Percentiles rank a stretch among this genome's conserved stretches.
Conservation (phyloP, 2,113 vertebrate species). For the Odontesthes bonariensis region DNA sequence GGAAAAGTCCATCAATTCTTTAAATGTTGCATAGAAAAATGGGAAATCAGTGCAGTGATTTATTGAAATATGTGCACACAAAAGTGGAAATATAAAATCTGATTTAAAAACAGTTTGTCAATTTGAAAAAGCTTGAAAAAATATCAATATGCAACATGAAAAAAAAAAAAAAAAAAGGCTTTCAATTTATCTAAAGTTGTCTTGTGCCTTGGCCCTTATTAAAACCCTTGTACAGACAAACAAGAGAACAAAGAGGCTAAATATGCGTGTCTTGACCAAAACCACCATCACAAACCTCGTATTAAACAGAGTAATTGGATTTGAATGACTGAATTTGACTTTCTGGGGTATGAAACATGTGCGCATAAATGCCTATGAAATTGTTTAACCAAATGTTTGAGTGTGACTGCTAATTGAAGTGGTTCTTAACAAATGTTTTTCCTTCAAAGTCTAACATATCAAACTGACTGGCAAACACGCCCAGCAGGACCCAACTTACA, state of each 20-base stretch:
- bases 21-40: no score
- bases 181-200: background rate
- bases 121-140: no score
- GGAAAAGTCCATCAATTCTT: no score
- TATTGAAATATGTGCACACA: no score
- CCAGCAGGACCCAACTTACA: background rate
- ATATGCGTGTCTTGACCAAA: constrained; percentile 3
- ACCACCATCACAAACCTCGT: constrained; percentile 28
- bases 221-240: constrained; percentile 10
- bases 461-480: no score
- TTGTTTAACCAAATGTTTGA: background rate
- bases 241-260: constrained; percentile 25
- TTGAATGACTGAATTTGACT: constrained; percentile 9
- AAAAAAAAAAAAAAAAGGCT: constrained; percentile 9
- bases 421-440: background rate
- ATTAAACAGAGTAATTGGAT: constrained; percentile 20
- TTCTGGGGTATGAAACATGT: constrained; percentile 22
- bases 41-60: no score
- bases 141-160: background rate
- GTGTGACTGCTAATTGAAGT: constrained; percentile 17
- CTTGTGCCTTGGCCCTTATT: constrained; percentile 2
- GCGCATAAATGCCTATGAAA: constrained; percentile 5
- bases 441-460: no score
- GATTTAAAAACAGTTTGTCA: no score
- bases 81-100: no score